Base-by-base conservation (phyloP, 2,113 vertebrate genomes). In the Pelecanoides urinatrix region DNA sequence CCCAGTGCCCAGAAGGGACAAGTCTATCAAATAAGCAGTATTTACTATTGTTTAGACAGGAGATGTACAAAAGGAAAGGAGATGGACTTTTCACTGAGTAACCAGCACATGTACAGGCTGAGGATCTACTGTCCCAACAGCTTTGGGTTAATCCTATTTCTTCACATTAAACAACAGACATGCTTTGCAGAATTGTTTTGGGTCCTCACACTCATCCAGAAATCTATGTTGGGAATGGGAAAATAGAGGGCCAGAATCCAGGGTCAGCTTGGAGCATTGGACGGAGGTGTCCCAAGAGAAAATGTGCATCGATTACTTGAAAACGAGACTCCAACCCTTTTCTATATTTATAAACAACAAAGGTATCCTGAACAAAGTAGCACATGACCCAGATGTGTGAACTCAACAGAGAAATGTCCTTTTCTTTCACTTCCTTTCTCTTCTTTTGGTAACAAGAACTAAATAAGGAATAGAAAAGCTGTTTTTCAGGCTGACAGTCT, bases 401-500 rank as follows among this genome's bases (percentile, higher is more conserved):
- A 98, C 94, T 85, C 89, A 96, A 98, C 97, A 96, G 98, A 98
- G 97, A 97, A 98, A 91, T 68, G 97, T 98, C 97, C 97, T 97
- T 98, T 98, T 92, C 94, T 96, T 93, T 96, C 94, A 97, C 96
- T 96, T 98, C 98, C 96, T 91, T 97, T 97, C 98, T 98, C 97
- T 96, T 97, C 97, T 98, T 98, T 98, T 97, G 97, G 98, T 98
- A 98, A 98, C 98, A 98, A 98, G 97, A 98, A 98, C 97, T 98
- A 98, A 98, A 94, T 98, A 98, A 97, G 98, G 97, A 98, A 97
- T 98, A 98, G 98, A 98, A 97, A 97, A 97, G 98, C 97, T 97
- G 97, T 98, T 98, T 97, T 98, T 98, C 98, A 97, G 98, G 97
- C 98, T 98, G 98, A 98, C 98, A 97, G 98, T 97, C 97, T 98